Percentiles rank a stretch among this genome's conserved stretches.
Evolutionary conservation across 1,140 invertebrate genomes (phyloP).

Genomic region (Drosophila lacertosa): DNA sequence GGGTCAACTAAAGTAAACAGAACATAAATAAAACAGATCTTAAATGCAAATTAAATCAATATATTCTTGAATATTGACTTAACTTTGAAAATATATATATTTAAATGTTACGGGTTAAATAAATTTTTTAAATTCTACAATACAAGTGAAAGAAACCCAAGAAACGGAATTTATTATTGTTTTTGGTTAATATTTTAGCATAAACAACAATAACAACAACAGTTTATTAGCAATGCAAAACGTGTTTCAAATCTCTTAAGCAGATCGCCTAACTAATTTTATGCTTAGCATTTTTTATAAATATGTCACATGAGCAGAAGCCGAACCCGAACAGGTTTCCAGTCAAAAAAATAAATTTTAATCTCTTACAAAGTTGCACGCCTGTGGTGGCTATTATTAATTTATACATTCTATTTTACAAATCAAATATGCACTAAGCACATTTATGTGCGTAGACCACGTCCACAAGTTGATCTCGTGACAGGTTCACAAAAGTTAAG

Average conservation of each 20-base stretch:
- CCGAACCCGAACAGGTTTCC: slow-evolving; percentile 22
- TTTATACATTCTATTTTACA: slow-evolving; percentile 29
- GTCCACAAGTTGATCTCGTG: slow-evolving; percentile 8
- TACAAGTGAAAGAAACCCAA: slow-evolving; percentile 12
- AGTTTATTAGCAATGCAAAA: slow-evolving; percentile 7
- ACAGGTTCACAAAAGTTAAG: slow-evolving; percentile 27
- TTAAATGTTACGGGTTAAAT: slow-evolving; percentile 2
- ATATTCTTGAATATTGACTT: background rate
- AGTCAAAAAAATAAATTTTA: slow-evolving; percentile 22
- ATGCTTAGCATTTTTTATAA: slow-evolving; percentile 7
- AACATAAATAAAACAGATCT: background rate
- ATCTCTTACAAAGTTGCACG: slow-evolving; percentile 36
- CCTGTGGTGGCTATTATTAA: slow-evolving; percentile 3
- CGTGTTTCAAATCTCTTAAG: slow-evolving; percentile 20
- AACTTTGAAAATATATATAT: slow-evolving; percentile 1
- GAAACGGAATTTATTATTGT: slow-evolving; percentile 7
- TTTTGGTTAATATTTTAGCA: slow-evolving; percentile 5
- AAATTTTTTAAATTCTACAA: slow-evolving; percentile 8
- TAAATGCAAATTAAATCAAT: background rate
- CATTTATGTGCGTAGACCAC: slow-evolving; percentile 1
- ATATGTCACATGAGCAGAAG: slow-evolving; percentile 13
- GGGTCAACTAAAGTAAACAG: slow-evolving; percentile 6
- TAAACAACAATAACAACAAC: background rate
- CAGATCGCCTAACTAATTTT: slow-evolving; percentile 25
- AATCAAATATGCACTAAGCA: slow-evolving; percentile 18